Evolutionary conservation across 2,797 vertebrate species (phyloP).

Genomic region (Rhinatrema bivittatum): DNA sequence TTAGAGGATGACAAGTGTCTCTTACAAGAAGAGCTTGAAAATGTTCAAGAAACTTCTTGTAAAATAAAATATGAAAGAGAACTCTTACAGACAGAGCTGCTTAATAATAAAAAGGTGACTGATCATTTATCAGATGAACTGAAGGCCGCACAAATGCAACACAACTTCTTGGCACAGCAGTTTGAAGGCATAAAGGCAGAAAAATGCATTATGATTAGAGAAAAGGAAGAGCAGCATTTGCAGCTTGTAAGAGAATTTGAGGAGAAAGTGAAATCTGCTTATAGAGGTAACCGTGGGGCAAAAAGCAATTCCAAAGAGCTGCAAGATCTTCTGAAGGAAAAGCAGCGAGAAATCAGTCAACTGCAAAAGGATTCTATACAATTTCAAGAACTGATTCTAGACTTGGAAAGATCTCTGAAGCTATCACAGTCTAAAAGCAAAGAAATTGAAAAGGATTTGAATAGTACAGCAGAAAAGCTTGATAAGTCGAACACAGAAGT

Average conservation of each 20-base stretch:
- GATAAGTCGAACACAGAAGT: conserved; percentile 33
- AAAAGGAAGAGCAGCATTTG: conserved; percentile 72
- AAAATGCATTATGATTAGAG: conserved; percentile 45
- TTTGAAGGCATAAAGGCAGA: conserved; percentile 55
- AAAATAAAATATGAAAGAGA: conserved; percentile 81
- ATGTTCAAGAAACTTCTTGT: conserved; percentile 66
- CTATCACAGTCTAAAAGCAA: conserved; percentile 43
- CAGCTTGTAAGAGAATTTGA: conserved; percentile 69
- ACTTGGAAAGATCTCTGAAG: conserved; percentile 68
- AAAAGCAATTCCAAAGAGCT: conserved; percentile 73
- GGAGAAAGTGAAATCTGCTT: conserved; percentile 68
- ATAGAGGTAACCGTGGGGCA: conserved; percentile 65
- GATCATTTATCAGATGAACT: conserved; percentile 66
- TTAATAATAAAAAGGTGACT: conserved; percentile 65
- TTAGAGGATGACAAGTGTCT: conserved; percentile 78
- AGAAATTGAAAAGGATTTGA: conserved; percentile 50
- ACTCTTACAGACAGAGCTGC: conserved; percentile 70
- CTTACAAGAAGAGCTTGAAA: conserved; percentile 80
- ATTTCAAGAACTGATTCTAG: conserved; percentile 76
- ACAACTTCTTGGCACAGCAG: conserved; percentile 54
- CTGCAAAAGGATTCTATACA: conserved; percentile 77
- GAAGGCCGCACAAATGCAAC: conserved; percentile 53
- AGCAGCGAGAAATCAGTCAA: conserved; percentile 78
- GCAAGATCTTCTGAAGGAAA: conserved; percentile 78
- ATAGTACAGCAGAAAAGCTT: conserved; percentile 41